Evolutionary conservation across 2,113 vertebrate genomes (phyloP).

Genomic region (Furnarius figulus): DNA sequence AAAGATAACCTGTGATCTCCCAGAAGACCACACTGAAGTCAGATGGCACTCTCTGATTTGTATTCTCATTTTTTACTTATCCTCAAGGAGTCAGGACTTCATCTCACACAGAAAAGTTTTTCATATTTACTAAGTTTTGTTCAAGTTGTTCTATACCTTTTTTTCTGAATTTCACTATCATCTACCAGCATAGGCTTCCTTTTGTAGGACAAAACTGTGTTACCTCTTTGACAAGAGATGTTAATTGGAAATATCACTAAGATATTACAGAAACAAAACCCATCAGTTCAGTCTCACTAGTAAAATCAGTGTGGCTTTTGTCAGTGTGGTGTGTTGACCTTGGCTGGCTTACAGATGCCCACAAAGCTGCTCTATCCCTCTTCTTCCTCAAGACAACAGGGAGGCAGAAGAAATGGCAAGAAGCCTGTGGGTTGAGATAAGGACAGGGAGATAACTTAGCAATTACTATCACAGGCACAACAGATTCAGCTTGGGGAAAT

Average conservation of each 20-base stretch:
- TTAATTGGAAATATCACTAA: neutral
- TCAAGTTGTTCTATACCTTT: neutral
- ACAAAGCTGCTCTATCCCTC: neutral
- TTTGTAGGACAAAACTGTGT: neutral
- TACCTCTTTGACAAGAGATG: neutral
- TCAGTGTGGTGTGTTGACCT: neutral
- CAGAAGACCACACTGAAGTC: constrained; percentile 21
- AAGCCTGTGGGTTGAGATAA: neutral
- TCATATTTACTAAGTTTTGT: neutral
- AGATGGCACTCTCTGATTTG: constrained; percentile 45
- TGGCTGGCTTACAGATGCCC: neutral
- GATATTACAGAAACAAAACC: neutral
- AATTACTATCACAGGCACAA: neutral
- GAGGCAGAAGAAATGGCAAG: neutral
- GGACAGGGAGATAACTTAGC: neutral
- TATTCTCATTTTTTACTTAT: constrained; percentile 45
- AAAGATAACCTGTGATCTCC: constrained; percentile 48
- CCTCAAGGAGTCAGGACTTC: constrained; percentile 29
- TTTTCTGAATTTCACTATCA: neutral
- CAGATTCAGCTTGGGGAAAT: neutral
- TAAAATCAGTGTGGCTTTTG: neutral
- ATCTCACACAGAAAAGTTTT: constrained; percentile 9
- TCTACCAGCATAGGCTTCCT: neutral
- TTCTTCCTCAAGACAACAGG: neutral
- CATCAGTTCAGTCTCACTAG: neutral